phyloP scores from a whole-genome alignment of 2,888 invertebrate genomes.

The Sympetrum striolatum region DNA sequence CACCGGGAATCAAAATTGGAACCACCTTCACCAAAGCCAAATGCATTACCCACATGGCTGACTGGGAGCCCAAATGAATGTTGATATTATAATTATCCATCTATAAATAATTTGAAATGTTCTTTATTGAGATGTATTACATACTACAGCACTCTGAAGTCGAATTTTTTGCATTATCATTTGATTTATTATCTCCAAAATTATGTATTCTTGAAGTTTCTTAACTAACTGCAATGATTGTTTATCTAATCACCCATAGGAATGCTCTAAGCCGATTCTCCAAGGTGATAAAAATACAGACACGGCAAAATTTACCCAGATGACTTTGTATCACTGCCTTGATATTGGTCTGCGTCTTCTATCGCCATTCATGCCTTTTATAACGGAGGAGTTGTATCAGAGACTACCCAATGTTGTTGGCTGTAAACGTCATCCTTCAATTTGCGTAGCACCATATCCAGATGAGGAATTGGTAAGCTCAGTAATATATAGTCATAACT shows the following conservation, averaged over 20 bases:
- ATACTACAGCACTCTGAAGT: too few species aligned
- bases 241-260: constrained; percentile 61
- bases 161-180: too few species aligned
- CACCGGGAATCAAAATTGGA: too few species aligned
- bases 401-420: constrained; percentile 70
- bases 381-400: constrained; percentile 95
- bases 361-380: constrained; percentile 97
- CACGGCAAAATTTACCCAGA: constrained; percentile 66
- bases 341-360: constrained; percentile 86
- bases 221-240: too few species aligned
- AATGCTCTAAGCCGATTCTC: constrained; percentile 88
- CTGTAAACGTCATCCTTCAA: constrained; percentile 68
- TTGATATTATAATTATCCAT: too few species aligned
- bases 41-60: too few species aligned
- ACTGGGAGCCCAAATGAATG: too few species aligned
- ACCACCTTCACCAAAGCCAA: too few species aligned
- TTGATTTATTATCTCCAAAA: not conserved
- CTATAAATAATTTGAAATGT: too few species aligned
- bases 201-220: not conserved
- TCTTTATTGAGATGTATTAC: too few species aligned
- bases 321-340: constrained; percentile 81
- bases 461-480: constrained; percentile 57
- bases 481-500: too few species aligned
- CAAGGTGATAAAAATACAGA: constrained; percentile 63
- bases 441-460: constrained; percentile 91